phyloP scores from a whole-genome alignment of 2,797 vertebrate genomes.

The Ibycter americanus region DNA sequence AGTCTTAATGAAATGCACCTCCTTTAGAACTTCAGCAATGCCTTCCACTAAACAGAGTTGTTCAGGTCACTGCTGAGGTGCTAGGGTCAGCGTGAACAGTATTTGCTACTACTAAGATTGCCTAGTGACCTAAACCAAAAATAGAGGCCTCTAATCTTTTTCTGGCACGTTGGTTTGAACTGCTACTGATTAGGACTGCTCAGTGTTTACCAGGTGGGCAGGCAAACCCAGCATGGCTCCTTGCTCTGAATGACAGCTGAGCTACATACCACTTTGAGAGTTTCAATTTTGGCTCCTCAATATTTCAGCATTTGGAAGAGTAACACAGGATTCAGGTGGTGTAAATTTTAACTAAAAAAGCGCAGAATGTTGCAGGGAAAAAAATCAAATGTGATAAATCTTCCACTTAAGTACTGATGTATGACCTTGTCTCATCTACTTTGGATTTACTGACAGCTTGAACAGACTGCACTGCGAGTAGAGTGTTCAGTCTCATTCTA shows the following conservation, averaged over 20 bases:
- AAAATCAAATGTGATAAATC: neutral
- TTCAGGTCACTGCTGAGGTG: neutral
- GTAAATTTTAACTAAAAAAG: neutral
- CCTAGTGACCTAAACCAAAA: neutral
- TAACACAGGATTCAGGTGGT: neutral
- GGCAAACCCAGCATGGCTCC: neutral
- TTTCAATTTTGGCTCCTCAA: neutral
- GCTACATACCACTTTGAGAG: neutral
- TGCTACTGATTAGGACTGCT: neutral
- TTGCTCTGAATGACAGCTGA: neutral
- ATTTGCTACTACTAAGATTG: neutral
- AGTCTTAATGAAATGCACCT: neutral
- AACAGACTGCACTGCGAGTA: neutral
- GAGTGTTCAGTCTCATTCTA: neutral
- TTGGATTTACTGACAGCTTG: neutral
- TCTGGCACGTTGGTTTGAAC: neutral
- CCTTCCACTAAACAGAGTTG: neutral
- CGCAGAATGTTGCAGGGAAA: neutral
- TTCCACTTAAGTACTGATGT: neutral
- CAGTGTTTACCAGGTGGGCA: neutral
- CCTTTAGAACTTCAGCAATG: neutral
- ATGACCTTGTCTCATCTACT: constrained; percentile 18
- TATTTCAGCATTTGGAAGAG: neutral
- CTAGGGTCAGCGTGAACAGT: neutral
- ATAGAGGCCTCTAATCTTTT: neutral